Conservation (phyloP, 1,140 invertebrate species). For the Pogonomyrmex barbatus region DNA sequence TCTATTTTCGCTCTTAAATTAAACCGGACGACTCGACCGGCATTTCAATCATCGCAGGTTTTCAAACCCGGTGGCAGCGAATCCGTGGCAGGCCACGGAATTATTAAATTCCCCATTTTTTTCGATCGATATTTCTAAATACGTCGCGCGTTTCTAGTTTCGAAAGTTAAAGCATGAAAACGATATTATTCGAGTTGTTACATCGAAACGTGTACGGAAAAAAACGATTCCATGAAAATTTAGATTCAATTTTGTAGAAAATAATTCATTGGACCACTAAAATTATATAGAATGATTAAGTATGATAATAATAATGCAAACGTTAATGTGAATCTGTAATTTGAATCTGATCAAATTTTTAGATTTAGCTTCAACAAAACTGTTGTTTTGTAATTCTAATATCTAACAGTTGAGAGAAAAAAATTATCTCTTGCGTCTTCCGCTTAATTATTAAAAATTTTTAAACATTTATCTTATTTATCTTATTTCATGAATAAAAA, state of each 20-base stretch:
- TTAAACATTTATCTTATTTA: not conserved
- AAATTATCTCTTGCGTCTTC: not conserved
- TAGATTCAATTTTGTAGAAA: no score
- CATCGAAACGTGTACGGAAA: no score
- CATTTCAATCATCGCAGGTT: conserved; percentile 30
- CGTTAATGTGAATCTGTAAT: no score
- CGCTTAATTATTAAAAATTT: not conserved
- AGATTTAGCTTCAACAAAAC: no score
- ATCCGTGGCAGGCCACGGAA: not conserved
- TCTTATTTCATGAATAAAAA: not conserved
- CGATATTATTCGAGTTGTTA: not conserved
- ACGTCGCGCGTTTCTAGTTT: not conserved
- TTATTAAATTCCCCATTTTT: not conserved
- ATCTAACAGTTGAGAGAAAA: not conserved
- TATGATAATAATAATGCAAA: no score
- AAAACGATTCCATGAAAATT: no score
- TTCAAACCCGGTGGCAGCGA: conserved; percentile 2
- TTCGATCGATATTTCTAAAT: conserved; percentile 2
- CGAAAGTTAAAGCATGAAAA: not conserved
- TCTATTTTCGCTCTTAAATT: conserved; percentile 60
- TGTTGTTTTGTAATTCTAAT: no score
- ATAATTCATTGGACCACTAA: no score
- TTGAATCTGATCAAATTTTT: no score
- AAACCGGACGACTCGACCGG: conserved; percentile 27
- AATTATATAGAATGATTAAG: no score